Percentiles rank a stretch among this genome's conserved stretches.
Evolutionary conservation across 2,888 invertebrate genomes (phyloP).

Genomic region (Petrolisthes cinctipes): DNA sequence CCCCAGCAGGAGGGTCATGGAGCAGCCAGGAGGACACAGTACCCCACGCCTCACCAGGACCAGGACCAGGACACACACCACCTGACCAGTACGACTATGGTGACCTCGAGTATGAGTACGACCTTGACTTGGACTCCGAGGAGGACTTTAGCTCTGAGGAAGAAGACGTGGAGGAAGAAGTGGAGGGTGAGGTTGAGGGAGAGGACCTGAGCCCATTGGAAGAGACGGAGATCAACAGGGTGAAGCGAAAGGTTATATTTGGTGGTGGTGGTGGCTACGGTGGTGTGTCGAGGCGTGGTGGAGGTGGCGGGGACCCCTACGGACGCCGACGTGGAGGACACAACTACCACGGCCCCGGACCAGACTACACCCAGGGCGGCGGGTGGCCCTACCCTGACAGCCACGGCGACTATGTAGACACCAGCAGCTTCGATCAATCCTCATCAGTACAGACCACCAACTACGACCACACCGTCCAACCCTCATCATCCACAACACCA

Average conservation of each 20-base stretch:
- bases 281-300: constrained; percentile 34
- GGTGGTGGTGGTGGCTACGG: constrained; percentile 52
- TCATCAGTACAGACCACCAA: neutral
- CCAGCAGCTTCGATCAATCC: constrained; percentile 10
- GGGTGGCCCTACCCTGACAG: constrained; percentile 9
- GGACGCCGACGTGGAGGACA: constrained; percentile 36
- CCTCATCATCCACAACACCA: neutral
- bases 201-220: neutral
- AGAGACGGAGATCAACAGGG: neutral
- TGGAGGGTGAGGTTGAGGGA: neutral
- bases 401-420: constrained; percentile 2
- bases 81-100: constrained; percentile 4
- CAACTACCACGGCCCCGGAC: constrained; percentile 42
- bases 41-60: neutral
- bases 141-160: constrained; percentile 16
- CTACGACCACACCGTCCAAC: too few relatives aligned
- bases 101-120: constrained; percentile 11
- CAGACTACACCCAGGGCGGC: constrained; percentile 29
- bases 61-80: neutral
- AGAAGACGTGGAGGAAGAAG: neutral
- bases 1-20: neutral
- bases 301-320: constrained; percentile 43
- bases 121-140: constrained; percentile 34
- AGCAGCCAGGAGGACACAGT: constrained; percentile 35
- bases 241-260: constrained; percentile 47